Evolutionary conservation across 2,797 vertebrate species (phyloP), one percentile per base, ranked within the genome.

Genomic region (Semotilus atromaculatus): DNA sequence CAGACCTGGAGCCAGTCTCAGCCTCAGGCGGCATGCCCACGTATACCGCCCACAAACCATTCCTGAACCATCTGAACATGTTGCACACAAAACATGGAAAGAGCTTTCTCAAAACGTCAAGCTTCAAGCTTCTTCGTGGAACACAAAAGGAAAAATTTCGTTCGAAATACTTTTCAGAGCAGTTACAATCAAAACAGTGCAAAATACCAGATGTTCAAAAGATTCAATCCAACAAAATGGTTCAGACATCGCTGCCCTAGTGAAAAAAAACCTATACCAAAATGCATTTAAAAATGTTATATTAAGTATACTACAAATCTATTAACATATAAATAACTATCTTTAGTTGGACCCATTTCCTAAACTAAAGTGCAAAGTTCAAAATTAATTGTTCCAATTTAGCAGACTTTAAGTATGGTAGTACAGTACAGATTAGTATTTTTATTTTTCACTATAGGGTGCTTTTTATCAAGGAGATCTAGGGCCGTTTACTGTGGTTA

Each of bases 11-110:
- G 60, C 40, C 43, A 64, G 58, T 79, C 77, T 66, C 77, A 48
- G 40, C 77, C 40, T 79, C 38, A 79, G 60, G 77, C 55, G 40
- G n/a, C n/a, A 21, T 62, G 43, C 77, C 77, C 77, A 79, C 77
- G 29, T 40, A n/a, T n/a, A 79, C 77, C 77, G 6, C 77, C 77
- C 77, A 79, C 77, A 64, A 31, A 48, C 58, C 60, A 64, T 43
- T 79, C 77, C 77, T 66, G 26, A 48, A 48, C 77, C 58, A 45
- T 79, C 77, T 66, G 77, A 79, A 45, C 77, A 29, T 62, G 36
- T 60, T 60, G 75, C 75, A 62, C n/a, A 29, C 7, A 18, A 21
- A 62, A 64, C 40, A 43, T 29, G 19, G 29, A 79, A 66, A 66
- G 18, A 79, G 43, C 40, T 66, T 23, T 79, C 38, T 38, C 31